A percentile compares a stretch with the other conserved stretches of the same genome.
These are phyloP conservation scores for Porites lobata DNA, from an alignment of 92 coral and sea anemone species.

Conservation along the genomic window DNA sequence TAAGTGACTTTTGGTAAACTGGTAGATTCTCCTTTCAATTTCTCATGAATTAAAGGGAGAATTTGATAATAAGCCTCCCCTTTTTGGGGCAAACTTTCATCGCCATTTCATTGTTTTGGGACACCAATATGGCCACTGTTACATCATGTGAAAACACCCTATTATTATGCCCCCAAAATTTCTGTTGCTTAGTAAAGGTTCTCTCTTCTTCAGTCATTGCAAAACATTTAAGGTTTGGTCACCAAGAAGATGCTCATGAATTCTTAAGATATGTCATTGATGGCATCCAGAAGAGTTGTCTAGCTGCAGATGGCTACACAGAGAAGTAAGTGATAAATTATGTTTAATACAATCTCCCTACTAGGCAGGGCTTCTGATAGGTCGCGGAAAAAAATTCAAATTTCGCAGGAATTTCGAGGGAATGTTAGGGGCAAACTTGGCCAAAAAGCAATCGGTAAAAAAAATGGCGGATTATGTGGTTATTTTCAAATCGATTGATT, in stretches of 20 bases:
- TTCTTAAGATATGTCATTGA: constrained; percentile 98
- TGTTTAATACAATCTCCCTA: neutral
- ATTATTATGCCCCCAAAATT: neutral
- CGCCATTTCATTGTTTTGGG: neutral
- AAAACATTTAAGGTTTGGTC: constrained; percentile 96
- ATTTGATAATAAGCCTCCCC: no score
- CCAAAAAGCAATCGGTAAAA: no score
- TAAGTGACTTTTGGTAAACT: no score
- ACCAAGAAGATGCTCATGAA: constrained; percentile 99
- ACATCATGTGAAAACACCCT: no score
- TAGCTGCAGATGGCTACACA: constrained; percentile 72
- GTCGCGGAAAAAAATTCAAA: neutral
- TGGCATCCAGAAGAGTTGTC: constrained; percentile 95
- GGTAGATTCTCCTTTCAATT: no score
- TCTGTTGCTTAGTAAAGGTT: neutral
- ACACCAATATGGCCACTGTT: no score
- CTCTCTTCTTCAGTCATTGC: constrained; percentile 78
- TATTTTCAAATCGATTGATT: no score
- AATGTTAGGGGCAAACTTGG: no score
- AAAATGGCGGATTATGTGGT: no score
- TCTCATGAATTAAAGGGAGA: no score
- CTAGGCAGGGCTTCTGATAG: neutral
- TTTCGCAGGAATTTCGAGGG: no score
- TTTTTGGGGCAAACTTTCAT: no score
- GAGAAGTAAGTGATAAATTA: constrained; percentile 43